phyloP scores from a whole-genome alignment of 2,888 invertebrate species.

The Coronaproctus castanopsis region DNA sequence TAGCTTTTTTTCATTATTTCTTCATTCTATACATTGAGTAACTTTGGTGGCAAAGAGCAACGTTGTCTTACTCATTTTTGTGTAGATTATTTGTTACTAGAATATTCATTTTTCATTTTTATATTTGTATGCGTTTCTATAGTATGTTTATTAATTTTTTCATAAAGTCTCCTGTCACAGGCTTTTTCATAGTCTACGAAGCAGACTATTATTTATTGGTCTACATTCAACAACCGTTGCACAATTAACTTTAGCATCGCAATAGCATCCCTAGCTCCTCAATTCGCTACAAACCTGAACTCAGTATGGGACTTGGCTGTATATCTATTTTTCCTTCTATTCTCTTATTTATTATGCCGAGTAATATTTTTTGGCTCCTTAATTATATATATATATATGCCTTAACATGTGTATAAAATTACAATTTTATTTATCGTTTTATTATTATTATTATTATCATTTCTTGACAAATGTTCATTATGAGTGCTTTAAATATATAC shows the following conservation, averaged over 20 bases:
- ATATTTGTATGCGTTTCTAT: background rate
- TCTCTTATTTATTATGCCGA: too few relatives aligned
- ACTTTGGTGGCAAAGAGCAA: background rate
- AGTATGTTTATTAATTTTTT: background rate
- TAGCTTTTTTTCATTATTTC: background rate
- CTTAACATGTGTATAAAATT: too few relatives aligned
- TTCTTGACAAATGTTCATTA: too few relatives aligned
- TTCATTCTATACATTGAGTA: background rate
- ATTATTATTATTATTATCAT: too few relatives aligned
- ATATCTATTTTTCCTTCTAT: too few relatives aligned
- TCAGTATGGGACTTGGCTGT: too few relatives aligned
- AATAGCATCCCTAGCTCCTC: background rate
- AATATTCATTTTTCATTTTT: background rate
- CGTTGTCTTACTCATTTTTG: background rate
- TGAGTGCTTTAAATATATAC: too few relatives aligned
- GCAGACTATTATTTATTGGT: background rate
- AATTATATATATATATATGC: too few relatives aligned
- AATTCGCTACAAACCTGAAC: too few relatives aligned
- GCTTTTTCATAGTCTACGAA: background rate
- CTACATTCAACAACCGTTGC: background rate
- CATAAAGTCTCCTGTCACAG: background rate
- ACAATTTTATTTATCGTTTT: too few relatives aligned
- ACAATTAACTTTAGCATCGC: background rate
- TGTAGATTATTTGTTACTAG: background rate
- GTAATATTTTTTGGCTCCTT: too few relatives aligned